Percentiles rank a stretch among this genome's conserved stretches.
phyloP scores from a whole-genome alignment of 2,888 invertebrate species.

The Leptogaster cylindrica region DNA sequence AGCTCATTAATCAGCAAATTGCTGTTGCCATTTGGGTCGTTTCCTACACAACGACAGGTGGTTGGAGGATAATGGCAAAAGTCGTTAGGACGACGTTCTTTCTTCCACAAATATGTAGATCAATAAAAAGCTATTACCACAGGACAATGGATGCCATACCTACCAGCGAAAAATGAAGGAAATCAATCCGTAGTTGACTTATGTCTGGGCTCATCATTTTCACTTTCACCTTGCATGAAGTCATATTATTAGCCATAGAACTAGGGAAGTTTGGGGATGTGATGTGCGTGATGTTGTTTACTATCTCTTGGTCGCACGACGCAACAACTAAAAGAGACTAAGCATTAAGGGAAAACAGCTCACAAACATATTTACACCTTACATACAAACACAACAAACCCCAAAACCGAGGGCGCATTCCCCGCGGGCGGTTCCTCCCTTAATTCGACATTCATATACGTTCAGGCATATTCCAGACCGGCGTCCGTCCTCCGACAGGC shows the following conservation, averaged over 20 bases:
- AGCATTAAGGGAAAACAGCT: too few relatives aligned
- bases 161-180: constrained; percentile 81
- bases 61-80: too few relatives aligned
- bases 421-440: constrained; percentile 73
- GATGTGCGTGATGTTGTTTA: constrained; percentile 83
- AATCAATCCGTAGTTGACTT: constrained; percentile 83
- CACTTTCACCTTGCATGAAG: constrained; percentile 74
- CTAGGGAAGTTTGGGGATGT: constrained; percentile 83
- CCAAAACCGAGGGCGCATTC: constrained; percentile 84
- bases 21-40: neutral
- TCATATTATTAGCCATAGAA: constrained; percentile 69
- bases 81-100: too few relatives aligned
- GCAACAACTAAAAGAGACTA: constrained; percentile 79
- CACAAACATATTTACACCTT: too few relatives aligned
- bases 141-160: constrained; percentile 55
- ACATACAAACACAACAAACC: constrained; percentile 84
- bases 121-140: neutral
- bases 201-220: constrained; percentile 79
- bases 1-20: neutral
- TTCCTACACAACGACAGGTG: neutral
- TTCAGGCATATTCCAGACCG: constrained; percentile 80
- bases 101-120: neutral
- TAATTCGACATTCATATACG: constrained; percentile 80
- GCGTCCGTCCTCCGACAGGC: constrained; percentile 73
- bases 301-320: constrained; percentile 73